Evolutionary conservation across 2,113 vertebrate species (phyloP).

Genomic region (Chauna torquata): DNA sequence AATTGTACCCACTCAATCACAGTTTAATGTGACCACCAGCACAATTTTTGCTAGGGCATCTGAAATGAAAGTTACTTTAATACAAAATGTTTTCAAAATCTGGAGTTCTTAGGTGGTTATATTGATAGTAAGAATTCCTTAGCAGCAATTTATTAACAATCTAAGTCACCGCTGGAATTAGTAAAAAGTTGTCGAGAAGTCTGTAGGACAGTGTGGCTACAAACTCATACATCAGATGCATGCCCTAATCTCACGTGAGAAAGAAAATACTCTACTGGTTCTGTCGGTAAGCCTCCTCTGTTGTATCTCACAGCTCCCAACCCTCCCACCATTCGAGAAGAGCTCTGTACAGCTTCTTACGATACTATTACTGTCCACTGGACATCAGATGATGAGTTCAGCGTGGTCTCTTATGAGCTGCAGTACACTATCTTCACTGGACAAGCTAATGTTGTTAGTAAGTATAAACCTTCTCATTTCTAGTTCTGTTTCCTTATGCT

Average conservation of each 20-base stretch:
- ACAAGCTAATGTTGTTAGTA: slow-evolving; percentile 95
- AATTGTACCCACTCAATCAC: not conserved
- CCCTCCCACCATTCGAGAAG: slow-evolving; percentile 92
- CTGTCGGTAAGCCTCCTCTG: not conserved
- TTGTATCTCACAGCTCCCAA: slow-evolving; percentile 85
- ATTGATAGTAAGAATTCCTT: not conserved
- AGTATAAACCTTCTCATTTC: slow-evolving; percentile 73
- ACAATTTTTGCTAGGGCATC: not conserved
- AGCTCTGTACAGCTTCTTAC: slow-evolving; percentile 95
- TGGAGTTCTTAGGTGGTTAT: not conserved
- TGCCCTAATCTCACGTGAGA: not conserved
- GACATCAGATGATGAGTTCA: slow-evolving; percentile 97
- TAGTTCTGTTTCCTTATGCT: not conserved
- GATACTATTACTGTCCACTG: slow-evolving; percentile 98
- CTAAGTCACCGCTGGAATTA: not conserved
- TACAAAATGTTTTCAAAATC: not conserved
- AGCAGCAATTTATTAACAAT: not conserved
- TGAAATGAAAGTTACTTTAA: not conserved
- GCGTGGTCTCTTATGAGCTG: slow-evolving; percentile 94
- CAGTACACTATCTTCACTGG: slow-evolving; percentile 98
- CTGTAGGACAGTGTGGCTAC: not conserved
- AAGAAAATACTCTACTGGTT: not conserved
- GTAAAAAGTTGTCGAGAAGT: not conserved
- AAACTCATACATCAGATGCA: not conserved
- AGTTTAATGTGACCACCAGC: not conserved